Conservation (phyloP, 2,113 vertebrate genomes). For the Theropithecus gelada region DNA sequence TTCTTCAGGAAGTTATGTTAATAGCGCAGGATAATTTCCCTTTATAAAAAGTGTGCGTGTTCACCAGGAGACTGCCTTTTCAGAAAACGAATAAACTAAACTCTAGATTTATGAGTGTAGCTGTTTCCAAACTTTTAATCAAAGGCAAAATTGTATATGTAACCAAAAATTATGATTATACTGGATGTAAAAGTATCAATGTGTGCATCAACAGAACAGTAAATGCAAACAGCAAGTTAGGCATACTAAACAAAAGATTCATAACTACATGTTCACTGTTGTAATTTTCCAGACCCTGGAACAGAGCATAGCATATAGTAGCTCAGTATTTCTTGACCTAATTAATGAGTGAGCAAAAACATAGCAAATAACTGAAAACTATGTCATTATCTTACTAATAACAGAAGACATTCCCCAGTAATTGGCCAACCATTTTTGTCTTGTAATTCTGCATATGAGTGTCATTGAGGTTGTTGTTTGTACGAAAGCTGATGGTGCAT, state of each 20-base stretch:
- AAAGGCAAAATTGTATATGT: not conserved
- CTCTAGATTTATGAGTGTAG: not conserved
- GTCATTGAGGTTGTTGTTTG: not conserved
- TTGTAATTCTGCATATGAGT: not conserved
- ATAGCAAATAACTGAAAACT: not conserved
- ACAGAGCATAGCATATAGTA: not conserved
- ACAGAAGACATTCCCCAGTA: not conserved
- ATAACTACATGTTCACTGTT: fast-evolving
- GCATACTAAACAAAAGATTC: not conserved
- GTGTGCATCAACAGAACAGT: not conserved
- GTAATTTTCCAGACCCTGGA: not conserved
- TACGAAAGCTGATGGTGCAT: not conserved
- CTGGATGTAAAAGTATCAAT: not conserved
- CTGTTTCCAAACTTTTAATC: not conserved
- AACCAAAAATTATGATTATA: not conserved
- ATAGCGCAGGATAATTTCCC: not conserved
- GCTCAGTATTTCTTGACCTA: not conserved
- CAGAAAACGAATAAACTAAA: not conserved
- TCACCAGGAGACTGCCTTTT: not conserved
- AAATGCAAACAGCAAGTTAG: not conserved
- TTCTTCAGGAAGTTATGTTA: not conserved
- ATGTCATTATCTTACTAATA: not conserved
- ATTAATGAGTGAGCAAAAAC: not conserved
- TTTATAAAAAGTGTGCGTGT: not conserved
- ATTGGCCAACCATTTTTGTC: not conserved